Evolutionary conservation across 2,888 invertebrate species (phyloP).

Genomic region (Synanthedon formicaeformis): DNA sequence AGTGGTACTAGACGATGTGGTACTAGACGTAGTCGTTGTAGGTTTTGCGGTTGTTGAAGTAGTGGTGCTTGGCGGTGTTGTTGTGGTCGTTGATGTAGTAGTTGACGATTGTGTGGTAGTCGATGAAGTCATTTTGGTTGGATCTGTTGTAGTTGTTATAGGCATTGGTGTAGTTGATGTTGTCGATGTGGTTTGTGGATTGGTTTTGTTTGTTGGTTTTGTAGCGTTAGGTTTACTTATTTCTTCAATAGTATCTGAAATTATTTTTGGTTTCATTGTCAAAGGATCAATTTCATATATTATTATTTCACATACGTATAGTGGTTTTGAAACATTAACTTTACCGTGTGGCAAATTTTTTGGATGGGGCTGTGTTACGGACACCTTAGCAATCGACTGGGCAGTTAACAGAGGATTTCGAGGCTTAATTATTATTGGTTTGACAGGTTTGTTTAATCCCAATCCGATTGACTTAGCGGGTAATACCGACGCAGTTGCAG

Average conservation of each 20-base stretch:
- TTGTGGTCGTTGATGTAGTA: background rate
- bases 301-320: background rate
- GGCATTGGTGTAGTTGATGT: background rate
- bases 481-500: background rate
- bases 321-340: too few relatives aligned
- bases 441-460: too few relatives aligned
- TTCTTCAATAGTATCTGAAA: background rate
- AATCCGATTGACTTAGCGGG: too few relatives aligned
- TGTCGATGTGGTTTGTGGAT: background rate
- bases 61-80: background rate
- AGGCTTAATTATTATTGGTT: too few relatives aligned
- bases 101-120: background rate
- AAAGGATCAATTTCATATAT: background rate
- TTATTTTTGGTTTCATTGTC: background rate
- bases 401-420: too few relatives aligned
- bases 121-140: too few relatives aligned
- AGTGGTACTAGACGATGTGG: too few relatives aligned
- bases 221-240: background rate
- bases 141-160: background rate
- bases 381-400: too few relatives aligned
- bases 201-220: background rate
- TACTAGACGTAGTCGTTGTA: background rate
- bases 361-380: too few relatives aligned
- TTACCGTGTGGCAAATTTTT: too few relatives aligned
- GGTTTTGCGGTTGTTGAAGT: background rate